Base-by-base conservation (phyloP, 2,113 vertebrate species). In the Microcebus ravelobensis region DNA sequence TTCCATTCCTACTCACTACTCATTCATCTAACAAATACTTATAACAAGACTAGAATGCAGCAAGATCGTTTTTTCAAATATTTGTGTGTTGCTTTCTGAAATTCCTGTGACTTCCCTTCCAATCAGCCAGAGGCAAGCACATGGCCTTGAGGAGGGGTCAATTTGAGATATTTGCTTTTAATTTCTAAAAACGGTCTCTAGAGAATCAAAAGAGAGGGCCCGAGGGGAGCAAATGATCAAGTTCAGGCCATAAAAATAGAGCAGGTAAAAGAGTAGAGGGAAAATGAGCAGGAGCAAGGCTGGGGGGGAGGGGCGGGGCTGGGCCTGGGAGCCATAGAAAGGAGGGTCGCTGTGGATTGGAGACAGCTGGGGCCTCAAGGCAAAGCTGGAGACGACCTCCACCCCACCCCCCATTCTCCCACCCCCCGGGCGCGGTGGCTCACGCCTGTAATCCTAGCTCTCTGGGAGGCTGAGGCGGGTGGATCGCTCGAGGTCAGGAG, bases 121-220 rank as follows among this genome's bases (percentile, higher is more conserved):
- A 93, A 90, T 73, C 92, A 89, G 95, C 96, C 70, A 36, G 68
- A 97, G 93, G 96, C 95, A 95, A 97, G 86, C 82, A 89, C 93
- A 92, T 61, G 94, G 95, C 97, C 97, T 90, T 87, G 95, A 96
- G 93, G 85, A 93, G n/a, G 95, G 96, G 93, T 87, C 74, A 36
- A 34, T 96, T 96, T 94, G 3, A 79, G 85, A 61, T 96, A 94
- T 98, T 95, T 97, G 96, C 93, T 96, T 96, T 96, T 94, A 89
- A 96, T 97, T 96, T 97, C 92, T 76, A 76, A 94, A 94, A 97
- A 87, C 39, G 76, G 73, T 95, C 96, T 97, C 97, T 77, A n/a
- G 96, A 95, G 96, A 89, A 91, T 87, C 79, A 68, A 65, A 74
- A 92, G 70, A 92, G 48, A 91, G 6, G 42, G 74, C 79, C 90